Evolutionary conservation across 2,113 vertebrate genomes (phyloP), one percentile per base, ranked within the genome.

Genomic region (Fulica atra): DNA sequence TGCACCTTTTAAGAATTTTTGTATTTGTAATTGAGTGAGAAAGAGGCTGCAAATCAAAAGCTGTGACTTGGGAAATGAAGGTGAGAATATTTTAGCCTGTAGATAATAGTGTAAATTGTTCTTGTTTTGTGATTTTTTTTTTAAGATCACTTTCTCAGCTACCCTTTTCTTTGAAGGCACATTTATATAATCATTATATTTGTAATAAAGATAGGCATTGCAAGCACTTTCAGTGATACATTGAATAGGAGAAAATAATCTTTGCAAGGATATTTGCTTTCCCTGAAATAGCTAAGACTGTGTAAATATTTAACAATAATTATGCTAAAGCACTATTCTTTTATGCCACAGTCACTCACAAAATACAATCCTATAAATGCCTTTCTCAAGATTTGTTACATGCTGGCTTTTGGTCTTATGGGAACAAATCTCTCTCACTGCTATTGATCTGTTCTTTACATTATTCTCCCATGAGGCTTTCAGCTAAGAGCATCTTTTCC

Each of bases 361-460:
- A 97, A 97, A 94, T 91, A 69, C 84, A 93, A 71, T 92, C 92
- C 88, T 85, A 64, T 92, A 94, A 96, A 94, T 69, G 89, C 89
- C 74, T 97, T 96, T 95, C 92, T 93, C 2, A 0, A 95, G 82
- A 93, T 96, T 95, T 95, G 96, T 95, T 94, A 94, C 89, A 96
- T 80, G 86, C 95, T 96, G 95, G 81, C 81, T 96, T 95, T 95
- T 50, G 3, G 95, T 95, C 96, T 96, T 97, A 82, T 73, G 96
- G 92, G 97, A 97, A 86, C 82, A 93, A 95, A 95, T 93, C 94
- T 96, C 66, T 94, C 93, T 91, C 77, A 57, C 59, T 87, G 80
- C 89, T 95, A 97, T 97, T 97, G 97, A 97, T 97, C 96, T 97
- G 87, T 89, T 92, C 93, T 96, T 97, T 97, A 97, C 96, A 97